phyloP scores from a whole-genome alignment of 2,113 vertebrate genomes.

The Tetrax tetrax region DNA sequence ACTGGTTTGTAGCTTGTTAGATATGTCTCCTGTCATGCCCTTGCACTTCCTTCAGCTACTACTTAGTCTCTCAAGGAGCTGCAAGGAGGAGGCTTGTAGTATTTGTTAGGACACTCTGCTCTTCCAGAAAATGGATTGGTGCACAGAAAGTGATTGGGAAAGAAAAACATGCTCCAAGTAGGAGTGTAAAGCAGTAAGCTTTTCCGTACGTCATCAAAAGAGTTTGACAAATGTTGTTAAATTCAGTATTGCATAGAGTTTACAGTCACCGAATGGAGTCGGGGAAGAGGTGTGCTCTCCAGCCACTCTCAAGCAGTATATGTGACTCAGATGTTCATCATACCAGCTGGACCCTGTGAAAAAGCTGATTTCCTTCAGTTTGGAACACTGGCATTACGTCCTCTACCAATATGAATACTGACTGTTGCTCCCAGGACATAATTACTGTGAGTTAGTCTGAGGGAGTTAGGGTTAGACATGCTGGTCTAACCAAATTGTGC shows the following conservation, averaged over 20 bases:
- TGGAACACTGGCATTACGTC: not conserved
- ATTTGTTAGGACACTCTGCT: not conserved
- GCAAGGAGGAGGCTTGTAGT: not conserved
- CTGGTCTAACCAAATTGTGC: not conserved
- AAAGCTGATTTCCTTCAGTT: not conserved
- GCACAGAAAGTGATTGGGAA: not conserved
- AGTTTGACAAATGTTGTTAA: not conserved
- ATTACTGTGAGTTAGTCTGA: not conserved
- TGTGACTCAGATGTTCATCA: not conserved
- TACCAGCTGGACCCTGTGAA: not conserved
- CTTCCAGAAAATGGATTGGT: not conserved
- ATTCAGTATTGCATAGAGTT: not conserved
- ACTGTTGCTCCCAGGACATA: not conserved
- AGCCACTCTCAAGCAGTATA: not conserved
- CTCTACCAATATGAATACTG: not conserved
- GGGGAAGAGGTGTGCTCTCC: not conserved
- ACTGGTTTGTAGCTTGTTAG: not conserved
- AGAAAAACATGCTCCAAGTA: not conserved
- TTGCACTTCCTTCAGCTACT: not conserved
- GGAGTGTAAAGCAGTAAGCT: not conserved
- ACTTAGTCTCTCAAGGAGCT: not conserved
- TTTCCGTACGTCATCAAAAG: not conserved
- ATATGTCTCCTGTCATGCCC: not conserved
- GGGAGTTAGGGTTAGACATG: not conserved
- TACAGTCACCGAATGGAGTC: not conserved